phyloP scores from a whole-genome alignment of 2,888 invertebrate genomes.

The Apocheima hispidaria region DNA sequence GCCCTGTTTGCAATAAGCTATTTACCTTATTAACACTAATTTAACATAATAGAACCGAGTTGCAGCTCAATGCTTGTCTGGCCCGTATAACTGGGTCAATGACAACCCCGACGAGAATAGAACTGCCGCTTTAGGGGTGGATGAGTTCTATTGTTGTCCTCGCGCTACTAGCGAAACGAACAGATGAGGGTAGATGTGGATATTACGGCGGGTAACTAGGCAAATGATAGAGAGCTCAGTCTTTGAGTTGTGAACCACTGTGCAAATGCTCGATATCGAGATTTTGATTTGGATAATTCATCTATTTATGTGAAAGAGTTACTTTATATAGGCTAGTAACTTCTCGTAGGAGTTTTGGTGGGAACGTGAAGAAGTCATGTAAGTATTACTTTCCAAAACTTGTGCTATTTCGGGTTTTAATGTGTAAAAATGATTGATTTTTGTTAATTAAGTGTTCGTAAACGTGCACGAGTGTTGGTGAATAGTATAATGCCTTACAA shows the following conservation, averaged over 20 bases:
- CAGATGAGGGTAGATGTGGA: slow-evolving; percentile 42
- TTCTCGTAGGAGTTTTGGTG: no score
- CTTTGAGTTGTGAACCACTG: slow-evolving; percentile 32
- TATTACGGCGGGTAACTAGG: slow-evolving; percentile 39
- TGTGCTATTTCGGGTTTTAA: no score
- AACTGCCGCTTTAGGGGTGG: slow-evolving; percentile 74
- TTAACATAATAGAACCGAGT: slow-evolving; percentile 65
- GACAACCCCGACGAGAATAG: slow-evolving; percentile 80
- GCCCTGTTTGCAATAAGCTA: slow-evolving; percentile 65
- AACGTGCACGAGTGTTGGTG: no score
- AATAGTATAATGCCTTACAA: no score
- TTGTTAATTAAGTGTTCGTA: no score
- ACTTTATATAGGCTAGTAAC: no score
- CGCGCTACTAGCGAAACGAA: slow-evolving; percentile 52
- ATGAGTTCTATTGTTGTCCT: slow-evolving; percentile 70
- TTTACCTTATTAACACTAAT: slow-evolving; percentile 78
- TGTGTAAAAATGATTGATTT: no score
- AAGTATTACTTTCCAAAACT: no score
- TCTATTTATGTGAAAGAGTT: no score
- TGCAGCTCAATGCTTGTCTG: slow-evolving; percentile 65
- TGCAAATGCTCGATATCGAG: slow-evolving; percentile 22
- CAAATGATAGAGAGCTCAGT: slow-evolving; percentile 21
- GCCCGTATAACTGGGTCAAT: slow-evolving; percentile 79
- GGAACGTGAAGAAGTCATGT: no score
- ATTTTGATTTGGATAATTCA: slow-evolving; percentile 3